Evolutionary conservation across 2,113 vertebrate species (phyloP), one percentile per base, ranked within the genome.

Genomic region (Dinomys branickii): DNA sequence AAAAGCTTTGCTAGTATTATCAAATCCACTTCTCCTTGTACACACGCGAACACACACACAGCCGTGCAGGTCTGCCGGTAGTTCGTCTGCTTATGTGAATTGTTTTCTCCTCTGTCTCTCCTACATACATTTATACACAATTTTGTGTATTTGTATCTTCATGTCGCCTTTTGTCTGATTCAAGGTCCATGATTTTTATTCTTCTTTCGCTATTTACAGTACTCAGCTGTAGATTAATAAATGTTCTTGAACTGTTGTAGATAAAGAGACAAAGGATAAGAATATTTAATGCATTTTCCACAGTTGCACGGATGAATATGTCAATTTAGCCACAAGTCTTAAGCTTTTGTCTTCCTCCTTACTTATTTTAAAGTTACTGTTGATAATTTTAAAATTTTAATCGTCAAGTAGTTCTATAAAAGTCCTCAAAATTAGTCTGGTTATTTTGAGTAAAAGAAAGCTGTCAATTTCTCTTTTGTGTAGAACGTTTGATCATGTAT

Each of bases 341-440:
- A 90, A 69, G 20, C 4, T 8, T 12, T 80, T 24, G 6, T 33
- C 11, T 82, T 84, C 50, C 10, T 90, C 14, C 17, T 30, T 94
- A 58, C 5, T 73, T 9, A 1, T 81, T 24, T 96, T 54, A 91
- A 0, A 65, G 35, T 56, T 82, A 59, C 44, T 89, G 50, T 80
- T 93, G 86, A 71, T 11, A 63, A 61, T 69, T 77, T 96, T 61
- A 63, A 91, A 77, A 11, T 83, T 73, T 86, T 71, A 81, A 71
- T 41, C 24, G 0, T 61, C 24, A 94, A 75, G 56, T 54, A n/a
- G 88, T 75, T 3, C 16, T 38, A n/a, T 61, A 61, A 91, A 85
- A 59, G 75, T 67, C 9, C 14, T 88, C 35, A 1, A 59, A 65
- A 33, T 67, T 83, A 59, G 35, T 71, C 4, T 11, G 3, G 7